phyloP scores from a whole-genome alignment of 2,113 vertebrate genomes.

The Edolisoma coerulescens region DNA sequence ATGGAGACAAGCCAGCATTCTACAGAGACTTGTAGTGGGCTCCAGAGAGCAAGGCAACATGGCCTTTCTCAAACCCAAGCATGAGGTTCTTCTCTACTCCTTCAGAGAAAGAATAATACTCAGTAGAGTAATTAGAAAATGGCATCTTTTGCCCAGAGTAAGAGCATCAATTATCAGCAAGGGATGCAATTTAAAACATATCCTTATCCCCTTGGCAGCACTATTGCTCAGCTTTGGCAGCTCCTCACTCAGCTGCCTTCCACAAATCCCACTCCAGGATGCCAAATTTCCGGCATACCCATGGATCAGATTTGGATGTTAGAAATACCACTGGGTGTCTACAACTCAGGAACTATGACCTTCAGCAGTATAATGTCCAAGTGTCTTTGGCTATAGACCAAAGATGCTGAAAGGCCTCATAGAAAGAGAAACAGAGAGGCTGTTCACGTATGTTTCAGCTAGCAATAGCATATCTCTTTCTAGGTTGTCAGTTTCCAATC shows the following conservation, averaged over 20 bases:
- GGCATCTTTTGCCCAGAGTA: background rate
- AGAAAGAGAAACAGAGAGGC: background rate
- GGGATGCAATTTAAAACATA: background rate
- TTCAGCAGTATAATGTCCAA: background rate
- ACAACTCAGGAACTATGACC: background rate
- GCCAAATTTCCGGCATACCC: background rate
- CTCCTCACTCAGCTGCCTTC: background rate
- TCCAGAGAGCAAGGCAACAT: background rate
- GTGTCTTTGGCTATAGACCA: background rate
- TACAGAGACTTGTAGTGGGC: background rate
- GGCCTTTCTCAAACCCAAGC: background rate
- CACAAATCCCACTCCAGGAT: background rate
- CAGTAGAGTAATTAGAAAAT: background rate
- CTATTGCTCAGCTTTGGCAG: background rate
- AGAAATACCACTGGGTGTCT: background rate
- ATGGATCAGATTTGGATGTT: background rate
- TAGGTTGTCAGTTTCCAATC: background rate
- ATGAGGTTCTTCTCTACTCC: background rate
- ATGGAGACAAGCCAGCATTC: background rate
- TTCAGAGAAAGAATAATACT: background rate
- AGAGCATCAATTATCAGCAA: background rate
- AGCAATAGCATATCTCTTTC: background rate
- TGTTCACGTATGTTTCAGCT: background rate
- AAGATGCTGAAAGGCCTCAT: background rate
- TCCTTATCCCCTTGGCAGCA: background rate